Evolutionary conservation across 2,113 vertebrate species (phyloP).

Genomic region (Hippocampus abdominalis): DNA sequence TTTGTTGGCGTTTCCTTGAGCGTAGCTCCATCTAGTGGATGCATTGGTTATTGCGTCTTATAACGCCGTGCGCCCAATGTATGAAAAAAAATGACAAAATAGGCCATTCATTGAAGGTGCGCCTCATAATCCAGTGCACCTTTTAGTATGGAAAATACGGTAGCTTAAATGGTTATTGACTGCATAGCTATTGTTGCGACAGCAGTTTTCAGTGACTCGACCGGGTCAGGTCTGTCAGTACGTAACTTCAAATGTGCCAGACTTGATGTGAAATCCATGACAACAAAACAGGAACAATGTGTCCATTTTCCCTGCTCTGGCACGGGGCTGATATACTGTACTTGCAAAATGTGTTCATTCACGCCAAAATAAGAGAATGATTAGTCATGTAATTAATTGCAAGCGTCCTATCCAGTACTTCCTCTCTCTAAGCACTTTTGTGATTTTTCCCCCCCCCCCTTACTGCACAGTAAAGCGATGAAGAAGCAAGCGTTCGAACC

Average conservation of each 20-base stretch:
- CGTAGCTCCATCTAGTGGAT: too few relatives aligned
- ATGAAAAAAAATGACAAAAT: too few relatives aligned
- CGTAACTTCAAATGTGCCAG: not conserved
- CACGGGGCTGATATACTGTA: too few relatives aligned
- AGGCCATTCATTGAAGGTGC: too few relatives aligned
- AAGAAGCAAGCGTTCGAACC: not conserved
- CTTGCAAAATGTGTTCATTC: not conserved
- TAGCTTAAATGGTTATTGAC: too few relatives aligned
- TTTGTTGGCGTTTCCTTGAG: too few relatives aligned
- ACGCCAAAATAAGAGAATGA: not conserved
- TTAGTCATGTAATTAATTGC: not conserved
- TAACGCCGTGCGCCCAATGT: too few relatives aligned
- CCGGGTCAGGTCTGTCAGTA: not conserved
- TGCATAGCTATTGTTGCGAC: too few relatives aligned
- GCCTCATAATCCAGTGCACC: too few relatives aligned
- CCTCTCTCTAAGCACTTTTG: not conserved
- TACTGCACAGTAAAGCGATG: not conserved
- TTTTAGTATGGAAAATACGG: too few relatives aligned
- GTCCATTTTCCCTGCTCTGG: not conserved
- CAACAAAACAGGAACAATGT: not conserved
- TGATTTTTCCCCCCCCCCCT: not conserved
- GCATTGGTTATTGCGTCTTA: too few relatives aligned
- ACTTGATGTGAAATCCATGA: not conserved
- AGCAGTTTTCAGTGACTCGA: not conserved
- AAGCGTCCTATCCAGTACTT: not conserved